phyloP scores from a whole-genome alignment of 2,888 invertebrate genomes.

The Dioctria rufipes region DNA sequence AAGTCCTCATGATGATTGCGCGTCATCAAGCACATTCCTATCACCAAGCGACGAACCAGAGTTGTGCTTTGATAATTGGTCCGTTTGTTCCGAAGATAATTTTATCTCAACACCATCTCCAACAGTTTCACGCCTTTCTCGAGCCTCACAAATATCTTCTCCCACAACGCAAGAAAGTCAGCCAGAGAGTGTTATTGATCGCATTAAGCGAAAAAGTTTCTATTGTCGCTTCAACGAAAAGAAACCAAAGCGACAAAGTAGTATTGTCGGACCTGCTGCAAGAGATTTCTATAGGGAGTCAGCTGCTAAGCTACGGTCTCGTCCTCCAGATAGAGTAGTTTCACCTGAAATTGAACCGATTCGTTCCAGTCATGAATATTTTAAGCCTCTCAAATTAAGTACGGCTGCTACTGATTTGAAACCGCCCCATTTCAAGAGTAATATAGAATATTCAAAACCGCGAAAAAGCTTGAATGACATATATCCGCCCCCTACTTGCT shows the following conservation, averaged over 20 bases:
- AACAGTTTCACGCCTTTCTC: constrained; percentile 68
- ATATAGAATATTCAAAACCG: constrained; percentile 64
- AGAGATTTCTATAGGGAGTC: constrained; percentile 73
- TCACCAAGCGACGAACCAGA: constrained; percentile 77
- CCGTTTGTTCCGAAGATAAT: constrained; percentile 76
- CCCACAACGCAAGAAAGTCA: constrained; percentile 72
- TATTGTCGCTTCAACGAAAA: constrained; percentile 91
- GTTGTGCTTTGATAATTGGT: constrained; percentile 78
- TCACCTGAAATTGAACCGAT: constrained; percentile 66
- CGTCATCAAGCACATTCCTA: constrained; percentile 71
- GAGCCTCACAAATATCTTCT: constrained; percentile 72
- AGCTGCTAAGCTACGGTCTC: constrained; percentile 53
- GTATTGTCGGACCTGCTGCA: constrained; percentile 77
- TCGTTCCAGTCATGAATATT: constrained; percentile 65
- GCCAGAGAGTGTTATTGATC: constrained; percentile 84
- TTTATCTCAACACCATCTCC: constrained; percentile 68
- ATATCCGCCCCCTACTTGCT: constrained; percentile 61
- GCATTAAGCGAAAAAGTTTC: constrained; percentile 91
- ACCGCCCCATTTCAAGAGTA: constrained; percentile 67
- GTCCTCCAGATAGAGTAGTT: constrained; percentile 63
- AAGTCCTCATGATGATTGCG: constrained; percentile 70
- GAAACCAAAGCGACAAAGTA: constrained; percentile 80
- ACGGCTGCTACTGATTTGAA: constrained; percentile 69
- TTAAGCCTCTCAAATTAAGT: constrained; percentile 68
- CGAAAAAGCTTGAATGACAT: constrained; percentile 68